Base-by-base conservation (phyloP, 2,113 vertebrate species). In the Nyctereutes procyonoides region DNA sequence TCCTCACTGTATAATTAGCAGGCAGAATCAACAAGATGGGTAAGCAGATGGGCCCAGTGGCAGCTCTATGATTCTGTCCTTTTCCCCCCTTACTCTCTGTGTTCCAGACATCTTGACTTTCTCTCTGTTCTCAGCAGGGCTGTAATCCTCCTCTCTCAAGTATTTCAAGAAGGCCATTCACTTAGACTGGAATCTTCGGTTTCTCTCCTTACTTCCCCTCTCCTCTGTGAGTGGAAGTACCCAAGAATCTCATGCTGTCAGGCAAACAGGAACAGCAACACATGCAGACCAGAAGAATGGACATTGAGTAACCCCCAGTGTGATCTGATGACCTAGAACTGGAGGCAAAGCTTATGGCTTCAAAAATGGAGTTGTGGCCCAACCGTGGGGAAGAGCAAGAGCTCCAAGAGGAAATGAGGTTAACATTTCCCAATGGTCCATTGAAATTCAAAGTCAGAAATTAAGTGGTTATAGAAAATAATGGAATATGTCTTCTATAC, bases 381-480 rank as follows among this genome's bases (percentile, higher is more conserved):
- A 89, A 30, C 0, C 26, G 7, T 87, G 19, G 82, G 56, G 22
- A 71, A 71, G 53, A 89, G 24, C 77, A 96, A 32, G 38, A 60
- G 22, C 17, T 12, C 17, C 10, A 83, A 38, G 32, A 63, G 8
- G 4, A 83, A 48, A 0, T 48, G 43, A 95, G 15, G 69, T 38
- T 65, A 60, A 84, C 35, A 60, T 84, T 84, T 88, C 30, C 38
- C 65, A 88, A 3, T 5, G 76, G 51, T 1, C 28, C 30, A 26
- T 22, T 88, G 73, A 85, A 60, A 88, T 22, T n/a, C 16, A 53
- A 88, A 56, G 26, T 67, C 35, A n/a, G 22, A 96, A 58, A 84
- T 90, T 88, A 82, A 80, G 38, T 53, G 9, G 9, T 81, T 30
- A 77, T 62, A 56, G 16, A 90, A 97, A 94, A 94, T 88, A 95